Evolutionary conservation across 2,888 invertebrate genomes (phyloP), one percentile per base, ranked within the genome.

Genomic region (Ecdyonurus torrentis): DNA sequence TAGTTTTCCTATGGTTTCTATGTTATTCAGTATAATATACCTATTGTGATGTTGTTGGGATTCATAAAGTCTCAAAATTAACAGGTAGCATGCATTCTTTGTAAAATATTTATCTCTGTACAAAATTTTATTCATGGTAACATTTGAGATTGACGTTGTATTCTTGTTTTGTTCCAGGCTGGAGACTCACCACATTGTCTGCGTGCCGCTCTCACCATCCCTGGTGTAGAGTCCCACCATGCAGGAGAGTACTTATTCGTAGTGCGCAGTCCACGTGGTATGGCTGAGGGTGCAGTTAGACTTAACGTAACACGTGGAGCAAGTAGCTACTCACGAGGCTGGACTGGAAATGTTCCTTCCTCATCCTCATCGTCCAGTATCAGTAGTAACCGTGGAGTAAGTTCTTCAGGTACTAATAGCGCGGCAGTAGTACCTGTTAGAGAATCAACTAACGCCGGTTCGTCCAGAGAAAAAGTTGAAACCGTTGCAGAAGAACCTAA

Each of bases 201-300:
- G 72, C 77, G 80, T 71, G 79, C 82, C 64, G 78, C 79, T 64
- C 73, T 84, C 67, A 81, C 78, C 67, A 78, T 85, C 68, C 76
- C 78, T 60, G 77, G 77, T 68, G 81, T 83, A 59, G 78, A 78
- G 63, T 75, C 75, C 64, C 75, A 77, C 52, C 83, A 84, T 72
- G 77, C 79, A 18, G 84, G 85, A 24, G 84, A 84, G 72, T 83
- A 83, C 74, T 75, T 79, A 66, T 78, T 85, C 67, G 73, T 84
- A 65, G 83, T 83, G 25, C 78, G 82, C 68, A 84, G 84, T 61
- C 74, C 79, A 52, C 79, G 79, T 68, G 84, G 84, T 63, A 75
- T 83, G 66, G 79, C 82, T 59, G 83, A 84, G 72, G 83, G 83
- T 61, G 77, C 77, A 66, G 80, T 84, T 70, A 76, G 78, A 69